Evolutionary conservation across 1,140 invertebrate species (phyloP).

Genomic region (Scylla paramamosain): DNA sequence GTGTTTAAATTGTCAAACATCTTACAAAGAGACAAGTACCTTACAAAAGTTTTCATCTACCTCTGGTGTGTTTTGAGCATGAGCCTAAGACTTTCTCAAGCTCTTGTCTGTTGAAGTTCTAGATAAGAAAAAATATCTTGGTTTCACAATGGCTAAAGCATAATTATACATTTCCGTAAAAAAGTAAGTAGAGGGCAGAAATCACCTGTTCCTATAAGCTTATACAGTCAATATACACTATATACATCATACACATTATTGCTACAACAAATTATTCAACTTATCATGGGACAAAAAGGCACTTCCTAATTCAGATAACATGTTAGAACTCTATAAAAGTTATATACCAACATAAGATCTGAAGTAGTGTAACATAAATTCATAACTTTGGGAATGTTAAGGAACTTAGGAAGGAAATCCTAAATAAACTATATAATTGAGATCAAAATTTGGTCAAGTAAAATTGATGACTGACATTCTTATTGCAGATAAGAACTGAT

Average conservation of each 20-base stretch:
- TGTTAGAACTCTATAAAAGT: conserved; percentile 63
- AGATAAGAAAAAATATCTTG: conserved; percentile 56
- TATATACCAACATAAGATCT: conserved; percentile 64
- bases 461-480: conserved; percentile 57
- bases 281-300: conserved; percentile 75
- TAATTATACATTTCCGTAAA: conserved; percentile 71
- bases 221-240: conserved; percentile 71
- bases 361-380: conserved; percentile 39
- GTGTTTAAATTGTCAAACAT: conserved; percentile 64
- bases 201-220: conserved; percentile 73
- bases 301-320: conserved; percentile 75
- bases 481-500: conserved; percentile 33
- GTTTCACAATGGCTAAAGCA: conserved; percentile 72
- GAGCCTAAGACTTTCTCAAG: conserved; percentile 70
- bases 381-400: conserved; percentile 69
- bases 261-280: conserved; percentile 73
- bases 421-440: conserved; percentile 69
- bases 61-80: conserved; percentile 70
- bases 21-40: conserved; percentile 47
- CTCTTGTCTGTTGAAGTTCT: conserved; percentile 67
- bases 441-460: conserved; percentile 71
- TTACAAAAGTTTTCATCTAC: conserved; percentile 73
- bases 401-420: conserved; percentile 61
- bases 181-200: conserved; percentile 73
- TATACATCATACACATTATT: conserved; percentile 72